phyloP scores from a whole-genome alignment of 1,140 invertebrate species.

The Macrostomum lignano region DNA sequence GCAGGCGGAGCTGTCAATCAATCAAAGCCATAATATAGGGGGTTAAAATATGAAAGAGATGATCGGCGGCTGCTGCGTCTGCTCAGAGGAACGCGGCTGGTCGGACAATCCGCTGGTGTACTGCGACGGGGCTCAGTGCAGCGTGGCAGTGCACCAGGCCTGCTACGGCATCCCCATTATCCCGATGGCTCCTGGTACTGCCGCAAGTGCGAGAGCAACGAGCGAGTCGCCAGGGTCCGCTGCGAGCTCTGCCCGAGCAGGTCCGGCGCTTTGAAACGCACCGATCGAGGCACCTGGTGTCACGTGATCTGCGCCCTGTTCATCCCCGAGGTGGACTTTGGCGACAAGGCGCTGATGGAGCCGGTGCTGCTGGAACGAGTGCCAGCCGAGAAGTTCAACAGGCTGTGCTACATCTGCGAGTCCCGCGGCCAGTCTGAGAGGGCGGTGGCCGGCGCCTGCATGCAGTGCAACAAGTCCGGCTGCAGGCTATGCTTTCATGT shows the following conservation, averaged over 20 bases:
- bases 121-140: conserved; percentile 84
- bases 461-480: conserved; percentile 77
- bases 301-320: conserved; percentile 90
- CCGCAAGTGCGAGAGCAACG: conserved; percentile 76
- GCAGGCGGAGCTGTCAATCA: no score
- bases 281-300: conserved; percentile 64
- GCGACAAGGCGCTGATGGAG: conserved; percentile 87
- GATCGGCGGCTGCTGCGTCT: conserved; percentile 96
- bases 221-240: conserved; percentile 54
- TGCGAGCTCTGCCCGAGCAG: conserved; percentile 80
- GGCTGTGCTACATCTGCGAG: conserved; percentile 75
- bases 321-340: conserved; percentile 82
- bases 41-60: no score
- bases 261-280: conserved; percentile 73
- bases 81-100: conserved; percentile 90
- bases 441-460: conserved; percentile 65
- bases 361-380: conserved; percentile 75
- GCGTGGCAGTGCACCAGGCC: conserved; percentile 86
- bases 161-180: conserved; percentile 83
- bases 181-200: conserved; percentile 90
- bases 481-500: conserved; percentile 88
- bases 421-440: conserved; percentile 47
- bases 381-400: conserved; percentile 58
- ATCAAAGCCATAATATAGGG: no score
- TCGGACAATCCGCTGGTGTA: conserved; percentile 89